phyloP scores from a whole-genome alignment of 2,113 vertebrate species.

The Sarotherodon lohbergeri region DNA sequence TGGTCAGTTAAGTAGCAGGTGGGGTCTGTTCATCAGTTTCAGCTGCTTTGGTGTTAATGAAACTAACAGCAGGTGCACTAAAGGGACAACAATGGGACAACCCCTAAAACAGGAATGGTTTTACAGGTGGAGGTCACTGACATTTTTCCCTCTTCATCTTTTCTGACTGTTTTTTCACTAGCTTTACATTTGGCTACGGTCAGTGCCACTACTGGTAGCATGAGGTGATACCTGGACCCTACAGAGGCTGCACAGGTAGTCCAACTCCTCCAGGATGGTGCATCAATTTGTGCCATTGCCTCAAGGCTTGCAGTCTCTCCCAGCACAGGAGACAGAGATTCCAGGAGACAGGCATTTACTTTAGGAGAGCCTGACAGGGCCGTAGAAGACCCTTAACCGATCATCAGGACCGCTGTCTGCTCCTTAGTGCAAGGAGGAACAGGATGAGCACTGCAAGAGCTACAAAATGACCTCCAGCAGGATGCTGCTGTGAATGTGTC shows the following conservation, averaged over 20 bases:
- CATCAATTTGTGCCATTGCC: not conserved
- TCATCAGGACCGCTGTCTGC: not conserved
- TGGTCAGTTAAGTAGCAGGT: not conserved
- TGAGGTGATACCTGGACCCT: fast-evolving
- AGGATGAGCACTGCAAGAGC: not conserved
- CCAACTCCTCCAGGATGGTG: not conserved
- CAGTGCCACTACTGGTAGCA: not conserved
- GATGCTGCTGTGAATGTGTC: fast-evolving
- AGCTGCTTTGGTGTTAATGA: not conserved
- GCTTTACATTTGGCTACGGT: fast-evolving
- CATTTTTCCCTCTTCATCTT: too few relatives aligned
- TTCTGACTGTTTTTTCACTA: too few relatives aligned
- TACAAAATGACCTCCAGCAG: not conserved
- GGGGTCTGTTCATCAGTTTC: not conserved
- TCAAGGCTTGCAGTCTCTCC: not conserved
- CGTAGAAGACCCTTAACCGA: fast-evolving
- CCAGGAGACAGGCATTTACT: not conserved
- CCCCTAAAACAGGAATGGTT: too few relatives aligned
- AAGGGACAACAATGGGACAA: too few relatives aligned
- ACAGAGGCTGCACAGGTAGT: not conserved
- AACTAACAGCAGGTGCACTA: not conserved
- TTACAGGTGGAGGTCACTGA: too few relatives aligned
- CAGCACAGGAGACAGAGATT: fast-evolving
- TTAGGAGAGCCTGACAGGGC: not conserved
- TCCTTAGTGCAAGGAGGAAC: not conserved